Base-by-base conservation (phyloP, 1,140 invertebrate species). In the Conopomorpha cramerella region DNA sequence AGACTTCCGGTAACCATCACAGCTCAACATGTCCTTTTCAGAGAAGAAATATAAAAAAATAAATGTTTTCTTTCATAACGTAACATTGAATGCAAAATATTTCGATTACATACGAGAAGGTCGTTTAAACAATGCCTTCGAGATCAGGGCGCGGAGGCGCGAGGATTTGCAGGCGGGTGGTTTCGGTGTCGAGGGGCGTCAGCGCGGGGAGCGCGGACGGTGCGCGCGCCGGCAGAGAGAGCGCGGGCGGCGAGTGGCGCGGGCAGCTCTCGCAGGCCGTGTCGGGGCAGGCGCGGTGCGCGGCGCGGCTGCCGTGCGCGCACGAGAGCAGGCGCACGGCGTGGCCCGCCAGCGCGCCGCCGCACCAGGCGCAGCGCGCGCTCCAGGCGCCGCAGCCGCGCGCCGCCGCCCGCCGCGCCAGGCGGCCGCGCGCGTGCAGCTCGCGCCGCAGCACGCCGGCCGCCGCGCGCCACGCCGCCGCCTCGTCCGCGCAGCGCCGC, bases 101-200 rank as follows among this genome's bases (percentile, higher is more conserved):
- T 43, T 12, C 15, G 31, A n/a, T 17, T 2, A 36, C 38, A 37
- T n/a, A 33, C 37, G 27, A 36, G 35, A 34, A 34, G 35, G 12
- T 34, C 8, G 33, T 42, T 35, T 25, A 62, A 4, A 61, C 65
- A 14, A 64, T 36, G 2, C 72, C 72, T 41, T 77, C 68, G 6
- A 77, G 46, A 46, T 77, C 72, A 1, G 67, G 68, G 25, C 68
- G 45, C 3, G 72, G 68, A 6, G 72, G 72, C 1, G 68, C 66
- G 2, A 56, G 52, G 4, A 77, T 49, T 2, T 38, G 34, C 0
- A 77, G 41, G 0, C 44, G 34, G 39, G n/a, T n/a, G n/a, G n/a
- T n/a, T n/a, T n/a, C 54, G 58, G n/a, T 67, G 60, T n/a, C 19
- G 47, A 2, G 52, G 43, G 4, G 38, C 16, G 15, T n/a, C 8